Percentiles rank a stretch among this genome's conserved stretches.
Evolutionary conservation across 2,113 vertebrate genomes (phyloP).

Genomic region (Scatophagus argus): DNA sequence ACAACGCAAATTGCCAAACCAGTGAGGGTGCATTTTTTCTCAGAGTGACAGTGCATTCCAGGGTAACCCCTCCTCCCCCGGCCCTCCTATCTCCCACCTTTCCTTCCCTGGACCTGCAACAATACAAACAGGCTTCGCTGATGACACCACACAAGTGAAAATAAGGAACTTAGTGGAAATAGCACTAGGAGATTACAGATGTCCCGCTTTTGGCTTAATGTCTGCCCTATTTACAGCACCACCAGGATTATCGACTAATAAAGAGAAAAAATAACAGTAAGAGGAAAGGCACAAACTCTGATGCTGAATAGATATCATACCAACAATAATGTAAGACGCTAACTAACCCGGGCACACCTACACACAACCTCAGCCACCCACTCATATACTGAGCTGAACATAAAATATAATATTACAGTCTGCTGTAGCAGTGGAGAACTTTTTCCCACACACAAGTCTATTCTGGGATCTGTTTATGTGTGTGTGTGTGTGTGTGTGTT

Average conservation of each 20-base stretch:
- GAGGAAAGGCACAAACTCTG: background rate
- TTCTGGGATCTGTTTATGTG: constrained; percentile 37
- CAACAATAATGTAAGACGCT: constrained; percentile 2
- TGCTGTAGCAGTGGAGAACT: constrained; percentile 5
- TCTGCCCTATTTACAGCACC: background rate
- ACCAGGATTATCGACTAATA: background rate
- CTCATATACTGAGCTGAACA: constrained; percentile 26
- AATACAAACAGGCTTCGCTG: constrained; percentile 3
- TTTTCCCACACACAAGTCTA: constrained; percentile 43
- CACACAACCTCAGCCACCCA: constrained; percentile 42
- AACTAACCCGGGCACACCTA: constrained; percentile 32
- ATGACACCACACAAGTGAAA: background rate
- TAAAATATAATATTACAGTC: constrained; percentile 36
- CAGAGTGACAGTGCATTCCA: constrained; percentile 55
- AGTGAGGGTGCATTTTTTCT: constrained; percentile 65
- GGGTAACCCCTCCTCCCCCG: constrained; percentile 42
- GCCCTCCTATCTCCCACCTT: constrained; percentile 17
- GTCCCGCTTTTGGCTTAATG: background rate
- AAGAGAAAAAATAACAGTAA: background rate
- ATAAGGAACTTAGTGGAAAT: too few relatives aligned
- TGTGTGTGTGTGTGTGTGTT: constrained; percentile 10
- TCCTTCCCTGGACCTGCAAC: background rate
- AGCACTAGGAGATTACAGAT: too few relatives aligned
- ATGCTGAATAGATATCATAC: background rate
- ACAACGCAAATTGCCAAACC: constrained; percentile 57